Conservation (phyloP, 1,140 invertebrate species). For the Globodera rostochiensis region DNA sequence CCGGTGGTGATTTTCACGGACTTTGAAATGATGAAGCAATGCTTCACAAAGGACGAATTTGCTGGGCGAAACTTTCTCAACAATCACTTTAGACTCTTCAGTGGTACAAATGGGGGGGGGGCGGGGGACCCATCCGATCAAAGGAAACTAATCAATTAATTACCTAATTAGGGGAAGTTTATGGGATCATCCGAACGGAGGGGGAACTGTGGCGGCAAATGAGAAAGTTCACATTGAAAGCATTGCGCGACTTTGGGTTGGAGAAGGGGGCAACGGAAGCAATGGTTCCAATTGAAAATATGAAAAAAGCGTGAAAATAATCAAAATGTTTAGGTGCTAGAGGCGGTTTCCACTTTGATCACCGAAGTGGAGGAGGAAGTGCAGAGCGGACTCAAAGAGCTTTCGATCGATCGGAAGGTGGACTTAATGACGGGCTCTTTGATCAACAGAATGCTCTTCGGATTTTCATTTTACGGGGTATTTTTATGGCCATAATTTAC, state of each 20-base stretch:
- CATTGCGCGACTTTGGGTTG: slow-evolving; percentile 78
- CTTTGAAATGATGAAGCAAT: slow-evolving; percentile 35
- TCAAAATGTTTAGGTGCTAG: slow-evolving; percentile 11
- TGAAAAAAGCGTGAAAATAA: too few species aligned
- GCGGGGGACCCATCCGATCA: not conserved
- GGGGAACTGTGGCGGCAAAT: slow-evolving; percentile 81
- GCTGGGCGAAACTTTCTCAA: slow-evolving; percentile 31
- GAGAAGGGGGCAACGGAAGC: slow-evolving; percentile 74
- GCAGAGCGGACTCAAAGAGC: not conserved
- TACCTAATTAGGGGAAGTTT: slow-evolving; percentile 13
- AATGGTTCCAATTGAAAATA: slow-evolving; percentile 65
- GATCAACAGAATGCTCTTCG: slow-evolving; percentile 26
- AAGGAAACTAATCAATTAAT: too few species aligned
- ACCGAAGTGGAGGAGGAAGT: slow-evolving; percentile 4
- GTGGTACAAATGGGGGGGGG: slow-evolving; percentile 3
- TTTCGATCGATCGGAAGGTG: slow-evolving; percentile 22
- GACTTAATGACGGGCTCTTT: slow-evolving; percentile 23
- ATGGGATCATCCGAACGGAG: slow-evolving; percentile 69
- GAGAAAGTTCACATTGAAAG: slow-evolving; percentile 75
- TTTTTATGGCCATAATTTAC: not conserved
- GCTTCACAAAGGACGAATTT: slow-evolving; percentile 32
- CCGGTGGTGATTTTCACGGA: slow-evolving; percentile 37
- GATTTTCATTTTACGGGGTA: slow-evolving; percentile 24
- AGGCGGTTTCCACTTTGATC: slow-evolving; percentile 15
- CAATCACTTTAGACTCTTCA: slow-evolving; percentile 7